A percentile compares a stretch with the other conserved stretches of the same genome.
These are phyloP conservation scores for Dilophus febrilis DNA, from an alignment of 2,888 invertebrate species.

Conservation along the genomic window DNA sequence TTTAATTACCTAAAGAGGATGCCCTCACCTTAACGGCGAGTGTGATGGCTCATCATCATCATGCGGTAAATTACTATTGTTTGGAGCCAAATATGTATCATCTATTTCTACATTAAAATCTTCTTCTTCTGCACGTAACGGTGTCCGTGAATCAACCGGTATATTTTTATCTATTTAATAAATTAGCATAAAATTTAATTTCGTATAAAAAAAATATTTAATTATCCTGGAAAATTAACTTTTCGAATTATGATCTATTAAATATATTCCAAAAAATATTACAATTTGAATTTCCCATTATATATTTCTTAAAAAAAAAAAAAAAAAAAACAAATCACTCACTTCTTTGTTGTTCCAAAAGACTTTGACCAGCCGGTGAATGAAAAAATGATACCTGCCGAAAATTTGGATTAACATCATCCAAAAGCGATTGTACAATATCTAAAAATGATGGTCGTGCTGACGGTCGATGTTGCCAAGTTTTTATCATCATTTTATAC, in stretches of 20 bases:
- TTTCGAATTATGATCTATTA: too few relatives aligned
- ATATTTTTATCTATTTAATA: neutral
- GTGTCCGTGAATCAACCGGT: slow-evolving; percentile 27
- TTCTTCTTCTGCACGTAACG: slow-evolving; percentile 21
- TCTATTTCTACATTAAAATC: slow-evolving; percentile 24
- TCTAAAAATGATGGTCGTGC: slow-evolving; percentile 73
- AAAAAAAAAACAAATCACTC: slow-evolving; percentile 3
- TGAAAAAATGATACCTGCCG: slow-evolving; percentile 44
- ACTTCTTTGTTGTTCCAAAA: slow-evolving; percentile 28
- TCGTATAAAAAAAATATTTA: neutral
- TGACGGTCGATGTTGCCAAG: slow-evolving; percentile 75
- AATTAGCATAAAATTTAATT: neutral
- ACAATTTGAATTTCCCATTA: too few relatives aligned
- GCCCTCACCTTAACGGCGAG: slow-evolving; percentile 27
- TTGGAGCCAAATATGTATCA: slow-evolving; percentile 12
- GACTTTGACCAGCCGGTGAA: slow-evolving; percentile 40
- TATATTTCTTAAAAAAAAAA: too few relatives aligned
- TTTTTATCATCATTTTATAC: slow-evolving; percentile 77
- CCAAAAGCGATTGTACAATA: slow-evolving; percentile 55
- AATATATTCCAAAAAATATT: too few relatives aligned
- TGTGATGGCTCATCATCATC: slow-evolving; percentile 14
- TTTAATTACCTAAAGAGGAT: slow-evolving; percentile 20
- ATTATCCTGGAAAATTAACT: too few relatives aligned
- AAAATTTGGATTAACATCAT: slow-evolving; percentile 42
- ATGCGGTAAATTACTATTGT: slow-evolving; percentile 11